A percentile compares a stretch with the other conserved stretches of the same genome.
Conservation (phyloP, 2,797 vertebrate genomes). For the Apogon hyalosoma region DNA sequence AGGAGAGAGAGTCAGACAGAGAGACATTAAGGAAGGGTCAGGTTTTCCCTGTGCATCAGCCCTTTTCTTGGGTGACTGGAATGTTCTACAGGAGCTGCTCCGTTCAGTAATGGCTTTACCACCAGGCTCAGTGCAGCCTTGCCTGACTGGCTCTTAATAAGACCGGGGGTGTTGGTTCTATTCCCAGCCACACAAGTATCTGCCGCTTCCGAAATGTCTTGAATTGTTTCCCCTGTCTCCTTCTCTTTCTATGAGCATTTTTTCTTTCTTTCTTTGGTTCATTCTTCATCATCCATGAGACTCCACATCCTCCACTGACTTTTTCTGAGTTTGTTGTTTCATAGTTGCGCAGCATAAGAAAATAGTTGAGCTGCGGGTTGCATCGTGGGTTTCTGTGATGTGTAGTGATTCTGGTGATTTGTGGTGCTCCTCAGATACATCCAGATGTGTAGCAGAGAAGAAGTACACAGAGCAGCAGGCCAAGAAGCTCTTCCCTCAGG, state of each 20-base stretch:
- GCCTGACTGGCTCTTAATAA: conserved; percentile 69
- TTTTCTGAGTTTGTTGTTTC: conserved; percentile 47
- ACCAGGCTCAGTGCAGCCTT: conserved; percentile 72
- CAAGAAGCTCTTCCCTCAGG: conserved; percentile 94
- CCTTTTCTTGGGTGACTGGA: conserved; percentile 80
- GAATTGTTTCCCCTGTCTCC: conserved; percentile 64
- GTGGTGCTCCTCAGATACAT: conserved; percentile 88
- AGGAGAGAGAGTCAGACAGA: conserved; percentile 50
- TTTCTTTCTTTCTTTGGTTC: conserved; percentile 24
- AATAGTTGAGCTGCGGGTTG: conserved; percentile 54
- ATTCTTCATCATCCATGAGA: conserved; percentile 56
- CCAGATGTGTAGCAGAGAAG: conserved; percentile 96
- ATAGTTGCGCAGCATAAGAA: conserved; percentile 55
- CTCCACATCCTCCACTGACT: conserved; percentile 55
- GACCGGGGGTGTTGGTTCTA: conserved; percentile 76
- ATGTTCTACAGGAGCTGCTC: conserved; percentile 75
- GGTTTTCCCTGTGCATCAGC: conserved; percentile 82
- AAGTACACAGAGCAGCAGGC: conserved; percentile 98
- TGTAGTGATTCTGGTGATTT: conserved; percentile 71
- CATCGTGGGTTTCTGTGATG: conserved; percentile 53
- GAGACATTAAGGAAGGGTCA: conserved; percentile 67
- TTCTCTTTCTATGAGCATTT: conserved; percentile 35
- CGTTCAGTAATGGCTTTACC: conserved; percentile 82
- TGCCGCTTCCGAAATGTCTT: conserved; percentile 80
- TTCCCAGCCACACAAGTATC: conserved; percentile 80